Percentiles rank a stretch among this genome's conserved stretches.
phyloP scores from a whole-genome alignment of 1,140 invertebrate genomes.

The Anastrepha obliqua region DNA sequence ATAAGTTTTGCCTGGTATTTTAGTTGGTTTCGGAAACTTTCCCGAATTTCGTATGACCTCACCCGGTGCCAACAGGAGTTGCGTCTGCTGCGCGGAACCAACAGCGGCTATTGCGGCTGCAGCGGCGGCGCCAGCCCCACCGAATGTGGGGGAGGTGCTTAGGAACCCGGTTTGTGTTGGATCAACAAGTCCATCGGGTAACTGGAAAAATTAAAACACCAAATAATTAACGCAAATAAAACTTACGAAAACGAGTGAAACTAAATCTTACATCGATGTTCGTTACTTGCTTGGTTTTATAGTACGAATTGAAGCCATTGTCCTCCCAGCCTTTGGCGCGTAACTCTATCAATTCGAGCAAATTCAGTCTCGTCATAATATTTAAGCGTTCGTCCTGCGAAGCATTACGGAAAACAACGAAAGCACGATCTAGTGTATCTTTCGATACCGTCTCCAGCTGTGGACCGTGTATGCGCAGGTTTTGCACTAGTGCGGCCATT shows the following conservation, averaged over 20 bases:
- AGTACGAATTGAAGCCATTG: constrained; percentile 88
- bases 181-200: constrained; percentile 66
- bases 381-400: constrained; percentile 88
- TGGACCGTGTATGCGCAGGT: constrained; percentile 83
- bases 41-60: constrained; percentile 91
- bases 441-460: constrained; percentile 85
- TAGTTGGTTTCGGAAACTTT: constrained; percentile 90
- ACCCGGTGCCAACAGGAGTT: constrained; percentile 81
- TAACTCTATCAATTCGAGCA: constrained; percentile 91
- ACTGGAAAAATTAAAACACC: constrained; percentile 55
- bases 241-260: neutral
- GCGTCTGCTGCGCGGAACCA: constrained; percentile 71
- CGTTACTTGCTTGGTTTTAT: constrained; percentile 83
- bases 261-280: constrained; percentile 80
- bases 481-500: constrained; percentile 75
- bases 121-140: constrained; percentile 67
- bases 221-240: constrained; percentile 12
- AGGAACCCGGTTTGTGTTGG: constrained; percentile 68
- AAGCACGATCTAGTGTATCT: constrained; percentile 81
- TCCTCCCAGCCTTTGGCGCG: constrained; percentile 90
- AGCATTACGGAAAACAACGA: constrained; percentile 90
- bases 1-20: constrained; percentile 92
- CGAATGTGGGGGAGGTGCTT: constrained; percentile 74
- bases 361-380: constrained; percentile 85
- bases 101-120: constrained; percentile 71